Conservation (phyloP, 1,140 invertebrate species). For the Samia ricini region DNA sequence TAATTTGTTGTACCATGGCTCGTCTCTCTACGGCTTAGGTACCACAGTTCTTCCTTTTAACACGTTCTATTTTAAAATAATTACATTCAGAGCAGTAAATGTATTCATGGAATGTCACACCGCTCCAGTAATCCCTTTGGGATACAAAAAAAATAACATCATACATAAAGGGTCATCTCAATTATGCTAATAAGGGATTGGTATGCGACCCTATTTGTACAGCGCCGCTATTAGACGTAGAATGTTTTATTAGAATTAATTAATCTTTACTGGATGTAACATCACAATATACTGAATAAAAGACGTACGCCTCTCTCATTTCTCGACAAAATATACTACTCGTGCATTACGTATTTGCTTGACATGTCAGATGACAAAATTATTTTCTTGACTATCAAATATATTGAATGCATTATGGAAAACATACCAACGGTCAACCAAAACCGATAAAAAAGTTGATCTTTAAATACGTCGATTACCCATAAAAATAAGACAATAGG, state of each 20-base stretch:
- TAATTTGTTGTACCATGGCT: neutral
- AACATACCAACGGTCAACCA: no score
- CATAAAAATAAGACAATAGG: no score
- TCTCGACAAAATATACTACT: neutral
- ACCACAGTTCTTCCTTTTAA: neutral
- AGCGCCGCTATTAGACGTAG: neutral
- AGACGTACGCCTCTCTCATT: neutral
- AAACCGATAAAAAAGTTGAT: no score
- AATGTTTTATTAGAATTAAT: neutral
- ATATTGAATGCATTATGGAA: no score
- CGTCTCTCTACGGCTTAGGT: neutral
- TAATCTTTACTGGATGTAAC: neutral
- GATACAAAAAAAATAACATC: constrained; percentile 1
- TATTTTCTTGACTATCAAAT: no score
- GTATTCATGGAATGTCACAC: neutral
- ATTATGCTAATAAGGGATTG: constrained; percentile 5
- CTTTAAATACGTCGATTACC: no score
- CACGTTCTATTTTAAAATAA: neutral
- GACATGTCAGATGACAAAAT: no score
- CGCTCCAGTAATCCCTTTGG: neutral
- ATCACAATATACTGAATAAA: neutral
- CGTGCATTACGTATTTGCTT: no score
- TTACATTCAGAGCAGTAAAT: neutral
- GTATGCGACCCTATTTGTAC: constrained; percentile 6
- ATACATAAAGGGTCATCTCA: constrained; percentile 3